phyloP scores from a whole-genome alignment of 2,888 invertebrate species.

The Scelioninae gen. 1 region DNA sequence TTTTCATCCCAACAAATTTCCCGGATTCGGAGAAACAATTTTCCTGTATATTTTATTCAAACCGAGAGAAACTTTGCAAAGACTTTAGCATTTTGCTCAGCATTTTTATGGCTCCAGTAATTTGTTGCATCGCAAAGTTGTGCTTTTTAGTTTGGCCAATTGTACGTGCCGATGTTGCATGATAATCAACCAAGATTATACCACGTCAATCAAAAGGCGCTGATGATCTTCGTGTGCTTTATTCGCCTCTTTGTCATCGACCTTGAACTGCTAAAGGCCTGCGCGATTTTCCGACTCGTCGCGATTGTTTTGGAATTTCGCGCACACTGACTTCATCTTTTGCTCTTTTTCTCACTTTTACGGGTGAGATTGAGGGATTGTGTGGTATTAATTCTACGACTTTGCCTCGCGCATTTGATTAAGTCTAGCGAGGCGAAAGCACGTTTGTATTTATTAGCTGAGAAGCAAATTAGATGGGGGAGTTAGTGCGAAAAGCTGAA shows the following conservation, averaged over 20 bases:
- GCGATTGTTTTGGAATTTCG: slow-evolving; percentile 61
- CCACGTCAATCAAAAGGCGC: slow-evolving; percentile 43
- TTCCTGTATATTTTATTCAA: slow-evolving; percentile 26
- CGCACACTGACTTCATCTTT: slow-evolving; percentile 12
- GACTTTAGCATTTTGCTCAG: slow-evolving; percentile 15
- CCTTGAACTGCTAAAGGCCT: slow-evolving; percentile 65
- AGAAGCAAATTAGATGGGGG: slow-evolving; percentile 6
- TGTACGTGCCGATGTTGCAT: slow-evolving; percentile 12
- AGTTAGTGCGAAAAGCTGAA: slow-evolving; percentile 1
- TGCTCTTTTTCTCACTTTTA: slow-evolving; percentile 27
- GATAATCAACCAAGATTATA: slow-evolving; percentile 45
- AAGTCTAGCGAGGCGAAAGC: background rate
- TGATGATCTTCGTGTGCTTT: slow-evolving; percentile 25
- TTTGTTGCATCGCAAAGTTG: slow-evolving; percentile 39
- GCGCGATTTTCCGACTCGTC: slow-evolving; percentile 40
- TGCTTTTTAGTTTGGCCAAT: slow-evolving; percentile 25
- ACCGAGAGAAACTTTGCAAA: slow-evolving; percentile 14
- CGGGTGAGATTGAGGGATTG: slow-evolving; percentile 5
- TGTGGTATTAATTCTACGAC: slow-evolving; percentile 13
- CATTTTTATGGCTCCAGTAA: slow-evolving; percentile 41
- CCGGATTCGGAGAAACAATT: slow-evolving; percentile 41
- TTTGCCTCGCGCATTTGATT: slow-evolving; percentile 16
- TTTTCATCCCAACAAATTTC: slow-evolving; percentile 22
- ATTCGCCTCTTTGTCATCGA: slow-evolving; percentile 55
- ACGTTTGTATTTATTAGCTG: slow-evolving; percentile 10